Percentiles rank a stretch among this genome's conserved stretches.
phyloP scores from a whole-genome alignment of 2,888 invertebrate species.

The Chrysolina haemoptera region DNA sequence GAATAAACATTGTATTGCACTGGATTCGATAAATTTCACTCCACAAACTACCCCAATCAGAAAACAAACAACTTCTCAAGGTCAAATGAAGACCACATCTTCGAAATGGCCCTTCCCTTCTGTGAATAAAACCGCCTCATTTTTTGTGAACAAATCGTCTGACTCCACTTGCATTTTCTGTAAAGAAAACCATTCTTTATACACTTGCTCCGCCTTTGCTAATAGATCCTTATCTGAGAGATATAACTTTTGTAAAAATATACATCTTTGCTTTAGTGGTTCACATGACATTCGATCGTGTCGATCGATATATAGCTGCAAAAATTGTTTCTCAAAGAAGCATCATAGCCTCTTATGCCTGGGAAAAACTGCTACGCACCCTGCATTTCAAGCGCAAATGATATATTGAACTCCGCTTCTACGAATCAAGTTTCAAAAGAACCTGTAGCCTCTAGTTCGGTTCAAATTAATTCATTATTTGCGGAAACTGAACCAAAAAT shows the following conservation, averaged over 20 bases:
- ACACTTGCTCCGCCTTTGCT: neutral
- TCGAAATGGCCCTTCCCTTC: no score
- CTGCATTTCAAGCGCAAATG: neutral
- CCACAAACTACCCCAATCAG: no score
- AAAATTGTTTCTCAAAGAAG: neutral
- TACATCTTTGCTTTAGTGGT: no score
- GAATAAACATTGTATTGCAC: slow-evolving; percentile 17
- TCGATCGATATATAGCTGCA: slow-evolving; percentile 3
- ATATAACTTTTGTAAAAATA: no score
- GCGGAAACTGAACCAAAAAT: no score
- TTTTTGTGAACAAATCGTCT: slow-evolving; percentile 12
- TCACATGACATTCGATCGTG: no score
- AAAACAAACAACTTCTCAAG: no score
- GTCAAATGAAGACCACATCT: neutral
- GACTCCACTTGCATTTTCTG: neutral
- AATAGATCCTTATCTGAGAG: neutral
- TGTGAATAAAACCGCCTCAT: no score
- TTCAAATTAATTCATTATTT: no score
- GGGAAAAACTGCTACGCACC: neutral
- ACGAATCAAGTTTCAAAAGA: no score
- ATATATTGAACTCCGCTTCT: no score
- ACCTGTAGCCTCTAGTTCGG: no score
- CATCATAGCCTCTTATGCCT: neutral
- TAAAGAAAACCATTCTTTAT: slow-evolving; percentile 20
- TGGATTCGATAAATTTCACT: neutral